Conservation (phyloP, 2,113 vertebrate genomes). For the Sakesphorus luctuosus region DNA sequence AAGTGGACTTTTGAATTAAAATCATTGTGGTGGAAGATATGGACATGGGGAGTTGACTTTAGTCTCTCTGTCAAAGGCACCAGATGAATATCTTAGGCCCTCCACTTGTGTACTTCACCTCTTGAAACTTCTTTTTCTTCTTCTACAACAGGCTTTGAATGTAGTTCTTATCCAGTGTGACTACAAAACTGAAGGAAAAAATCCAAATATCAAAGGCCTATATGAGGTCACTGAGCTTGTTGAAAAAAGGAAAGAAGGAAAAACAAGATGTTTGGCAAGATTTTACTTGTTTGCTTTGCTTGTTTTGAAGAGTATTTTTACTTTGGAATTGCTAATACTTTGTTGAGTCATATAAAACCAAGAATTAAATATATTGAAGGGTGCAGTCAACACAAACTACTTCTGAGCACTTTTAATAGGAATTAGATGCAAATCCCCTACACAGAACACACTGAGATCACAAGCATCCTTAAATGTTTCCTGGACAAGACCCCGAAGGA, state of each 20-base stretch:
- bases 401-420: not conserved
- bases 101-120: not conserved
- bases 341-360: not conserved
- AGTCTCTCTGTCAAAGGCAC: not conserved
- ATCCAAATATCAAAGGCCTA: not conserved
- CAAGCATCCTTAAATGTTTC: not conserved
- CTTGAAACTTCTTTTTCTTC: not conserved
- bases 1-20: not conserved
- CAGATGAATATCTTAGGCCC: not conserved
- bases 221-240: not conserved
- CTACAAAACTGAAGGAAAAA: not conserved
- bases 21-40: not conserved
- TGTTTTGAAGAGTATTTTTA: not conserved
- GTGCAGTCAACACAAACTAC: not conserved
- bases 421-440: not conserved
- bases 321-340: not conserved
- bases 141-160: not conserved
- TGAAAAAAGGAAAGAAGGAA: not conserved
- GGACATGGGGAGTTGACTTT: not conserved
- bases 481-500: not conserved
- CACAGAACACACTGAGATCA: not conserved
- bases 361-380: not conserved
- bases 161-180: not conserved
- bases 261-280: not conserved
- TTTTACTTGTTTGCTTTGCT: not conserved